These are phyloP conservation scores for Muscicapa striata DNA, from an alignment of 2,797 vertebrate species.

Conservation along the genomic window DNA sequence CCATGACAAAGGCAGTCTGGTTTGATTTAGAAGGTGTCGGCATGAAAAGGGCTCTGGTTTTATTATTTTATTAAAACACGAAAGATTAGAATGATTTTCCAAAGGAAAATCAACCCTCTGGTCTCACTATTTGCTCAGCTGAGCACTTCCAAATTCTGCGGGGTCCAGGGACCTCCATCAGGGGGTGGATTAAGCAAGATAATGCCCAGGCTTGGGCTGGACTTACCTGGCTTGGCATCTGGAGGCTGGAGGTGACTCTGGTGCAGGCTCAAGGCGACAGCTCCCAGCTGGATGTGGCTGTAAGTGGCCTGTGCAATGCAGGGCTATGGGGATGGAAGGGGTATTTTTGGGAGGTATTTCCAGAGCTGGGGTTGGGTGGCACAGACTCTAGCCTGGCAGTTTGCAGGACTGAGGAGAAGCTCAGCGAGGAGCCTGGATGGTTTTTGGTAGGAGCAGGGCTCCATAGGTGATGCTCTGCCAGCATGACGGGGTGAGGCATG, in stretches of 20 bases:
- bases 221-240: background rate
- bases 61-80: slow-evolving; percentile 57
- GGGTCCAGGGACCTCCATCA: background rate
- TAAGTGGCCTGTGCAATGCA: background rate
- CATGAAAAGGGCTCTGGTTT: slow-evolving; percentile 11
- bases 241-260: background rate
- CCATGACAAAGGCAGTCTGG: slow-evolving; percentile 50
- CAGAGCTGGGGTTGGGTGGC: background rate
- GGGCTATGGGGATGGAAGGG: background rate
- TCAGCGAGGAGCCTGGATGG: too few relatives aligned
- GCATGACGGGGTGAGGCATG: fast-evolving
- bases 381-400: background rate
- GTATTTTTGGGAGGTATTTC: background rate
- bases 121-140: slow-evolving; percentile 66
- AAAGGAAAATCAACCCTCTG: background rate
- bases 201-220: background rate
- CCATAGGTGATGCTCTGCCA: background rate
- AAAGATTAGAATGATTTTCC: slow-evolving; percentile 62
- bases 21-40: slow-evolving; percentile 62
- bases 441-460: too few relatives aligned
- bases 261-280: fast-evolving
- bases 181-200: background rate
- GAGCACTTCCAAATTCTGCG: background rate
- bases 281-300: background rate
- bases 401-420: too few relatives aligned